These are phyloP conservation scores for Tragelaphus scriptus DNA, from an alignment of 2,113 vertebrate species.

Conservation along the genomic window DNA sequence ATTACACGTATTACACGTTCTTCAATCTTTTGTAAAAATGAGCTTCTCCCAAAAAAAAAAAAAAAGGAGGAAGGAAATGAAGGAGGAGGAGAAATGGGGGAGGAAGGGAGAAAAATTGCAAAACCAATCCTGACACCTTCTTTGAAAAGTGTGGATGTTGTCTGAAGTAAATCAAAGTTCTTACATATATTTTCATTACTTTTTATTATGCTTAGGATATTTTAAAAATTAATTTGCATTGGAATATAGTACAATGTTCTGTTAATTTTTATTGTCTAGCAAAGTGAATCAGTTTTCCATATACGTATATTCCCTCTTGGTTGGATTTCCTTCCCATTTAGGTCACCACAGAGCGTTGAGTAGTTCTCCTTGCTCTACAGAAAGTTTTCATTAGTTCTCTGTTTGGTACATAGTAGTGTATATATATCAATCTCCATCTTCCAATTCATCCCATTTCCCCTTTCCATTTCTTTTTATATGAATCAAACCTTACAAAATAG, in stretches of 20 bases:
- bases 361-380: background rate
- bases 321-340: background rate
- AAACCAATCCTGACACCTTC: background rate
- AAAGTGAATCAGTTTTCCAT: background rate
- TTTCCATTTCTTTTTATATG: background rate
- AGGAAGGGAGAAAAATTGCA: background rate
- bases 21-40: background rate
- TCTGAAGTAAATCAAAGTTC: background rate
- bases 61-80: background rate
- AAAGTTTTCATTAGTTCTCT: background rate
- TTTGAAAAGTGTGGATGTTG: background rate
- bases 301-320: background rate
- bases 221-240: background rate
- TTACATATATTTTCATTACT: background rate
- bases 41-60: background rate
- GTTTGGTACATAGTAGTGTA: background rate
- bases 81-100: rapidly evolving
- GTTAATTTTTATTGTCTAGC: background rate
- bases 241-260: background rate
- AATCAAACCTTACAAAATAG: background rate
- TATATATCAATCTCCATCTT: background rate
- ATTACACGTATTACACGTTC: background rate
- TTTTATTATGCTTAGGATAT: background rate
- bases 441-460: background rate
- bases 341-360: background rate